Conservation (phyloP, 2,888 invertebrate species). For the Apotomis turbidana region DNA sequence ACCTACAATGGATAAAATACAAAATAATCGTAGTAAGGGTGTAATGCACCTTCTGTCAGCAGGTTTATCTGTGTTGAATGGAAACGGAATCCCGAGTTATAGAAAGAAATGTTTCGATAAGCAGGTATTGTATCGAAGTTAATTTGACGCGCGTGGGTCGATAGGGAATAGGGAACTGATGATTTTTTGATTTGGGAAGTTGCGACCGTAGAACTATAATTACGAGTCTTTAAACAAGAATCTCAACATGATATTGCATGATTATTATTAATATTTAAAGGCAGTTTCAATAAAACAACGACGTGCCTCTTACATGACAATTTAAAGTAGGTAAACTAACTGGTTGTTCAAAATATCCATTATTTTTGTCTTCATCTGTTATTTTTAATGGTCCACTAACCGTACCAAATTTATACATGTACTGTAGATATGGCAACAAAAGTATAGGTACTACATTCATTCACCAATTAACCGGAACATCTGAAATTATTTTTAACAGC, state of each 20-base stretch:
- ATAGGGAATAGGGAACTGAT: not conserved
- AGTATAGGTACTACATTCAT: not conserved
- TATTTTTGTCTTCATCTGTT: too few relatives aligned
- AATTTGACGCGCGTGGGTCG: slow-evolving; percentile 1
- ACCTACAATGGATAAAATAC: too few relatives aligned
- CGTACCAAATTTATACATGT: too few relatives aligned
- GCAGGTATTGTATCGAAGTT: slow-evolving; percentile 12
- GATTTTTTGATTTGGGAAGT: slow-evolving; percentile 5
- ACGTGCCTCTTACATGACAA: too few relatives aligned
- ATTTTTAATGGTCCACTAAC: too few relatives aligned
- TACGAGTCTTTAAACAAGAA: not conserved
- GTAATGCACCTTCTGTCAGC: not conserved
- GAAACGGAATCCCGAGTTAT: slow-evolving; percentile 12
- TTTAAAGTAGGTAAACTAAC: too few relatives aligned
- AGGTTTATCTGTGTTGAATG: not conserved
- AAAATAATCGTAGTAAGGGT: too few relatives aligned
- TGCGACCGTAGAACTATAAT: not conserved
- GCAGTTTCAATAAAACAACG: too few relatives aligned
- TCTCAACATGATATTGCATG: not conserved
- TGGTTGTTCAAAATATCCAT: too few relatives aligned
- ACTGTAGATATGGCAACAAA: too few relatives aligned
- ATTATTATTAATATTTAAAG: not conserved
- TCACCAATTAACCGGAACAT: not conserved
- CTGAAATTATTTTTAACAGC: not conserved
- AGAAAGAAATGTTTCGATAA: slow-evolving; percentile 10